phyloP scores from a whole-genome alignment of 1,140 invertebrate species.

The Orius insidiosus region DNA sequence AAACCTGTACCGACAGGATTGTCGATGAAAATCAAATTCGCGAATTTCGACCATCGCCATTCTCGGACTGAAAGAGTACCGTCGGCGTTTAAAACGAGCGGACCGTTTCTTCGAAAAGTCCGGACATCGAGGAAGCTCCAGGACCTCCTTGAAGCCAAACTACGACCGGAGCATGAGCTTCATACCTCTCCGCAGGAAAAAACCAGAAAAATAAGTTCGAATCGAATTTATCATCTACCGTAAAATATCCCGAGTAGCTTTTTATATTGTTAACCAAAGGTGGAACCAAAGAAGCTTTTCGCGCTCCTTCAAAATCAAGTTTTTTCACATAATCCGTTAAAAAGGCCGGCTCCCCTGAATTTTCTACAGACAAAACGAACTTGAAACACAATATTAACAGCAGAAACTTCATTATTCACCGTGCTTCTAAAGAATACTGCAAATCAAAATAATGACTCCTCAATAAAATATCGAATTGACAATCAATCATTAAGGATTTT shows the following conservation, averaged over 20 bases:
- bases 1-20: conserved; percentile 73
- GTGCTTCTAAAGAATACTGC: not conserved
- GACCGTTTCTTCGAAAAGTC: conserved; percentile 57
- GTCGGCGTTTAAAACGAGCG: conserved; percentile 10
- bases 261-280: conserved; percentile 5
- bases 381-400: too few species aligned
- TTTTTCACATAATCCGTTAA: conserved; percentile 16
- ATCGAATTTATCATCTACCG: conserved; percentile 41
- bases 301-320: conserved; percentile 12
- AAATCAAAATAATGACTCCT: too few species aligned
- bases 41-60: conserved; percentile 53
- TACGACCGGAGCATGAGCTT: conserved; percentile 32
- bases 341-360: conserved; percentile 13
- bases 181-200: conserved; percentile 37
- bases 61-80: conserved; percentile 42
- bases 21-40: conserved; percentile 69
- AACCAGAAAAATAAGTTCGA: conserved; percentile 67
- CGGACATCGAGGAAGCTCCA: conserved; percentile 59
- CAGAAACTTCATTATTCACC: not conserved
- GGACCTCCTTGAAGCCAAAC: conserved; percentile 78
- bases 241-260: conserved; percentile 47
- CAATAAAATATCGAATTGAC: too few species aligned
- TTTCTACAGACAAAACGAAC: too few species aligned
- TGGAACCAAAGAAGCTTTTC: conserved; percentile 9
- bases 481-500: too few species aligned